Conservation (phyloP, 2,888 invertebrate species). For the Melangyna quadrimaculata region DNA sequence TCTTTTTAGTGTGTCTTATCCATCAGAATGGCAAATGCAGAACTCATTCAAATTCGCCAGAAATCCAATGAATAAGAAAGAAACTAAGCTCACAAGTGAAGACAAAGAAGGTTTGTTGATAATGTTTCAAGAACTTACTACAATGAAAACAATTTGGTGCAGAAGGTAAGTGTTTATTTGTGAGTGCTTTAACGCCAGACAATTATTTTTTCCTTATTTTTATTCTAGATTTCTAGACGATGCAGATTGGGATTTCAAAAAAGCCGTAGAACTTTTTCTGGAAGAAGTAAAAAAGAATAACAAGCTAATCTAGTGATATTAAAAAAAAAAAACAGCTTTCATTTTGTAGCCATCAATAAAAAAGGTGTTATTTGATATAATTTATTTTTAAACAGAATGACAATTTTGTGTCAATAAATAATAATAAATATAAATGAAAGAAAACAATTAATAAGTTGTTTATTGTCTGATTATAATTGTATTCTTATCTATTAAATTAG, state of each 20-base stretch:
- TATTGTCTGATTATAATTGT: not conserved
- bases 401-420: conserved; percentile 10
- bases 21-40: conserved; percentile 73
- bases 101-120: conserved; percentile 76
- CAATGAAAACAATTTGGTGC: conserved; percentile 77
- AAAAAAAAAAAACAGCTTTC: not conserved
- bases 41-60: conserved; percentile 75
- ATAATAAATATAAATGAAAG: conserved; percentile 3
- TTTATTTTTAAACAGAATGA: not conserved
- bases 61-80: conserved; percentile 43
- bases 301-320: conserved; percentile 62
- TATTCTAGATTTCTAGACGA: conserved; percentile 75
- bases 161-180: conserved; percentile 26
- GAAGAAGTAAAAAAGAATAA: conserved; percentile 72
- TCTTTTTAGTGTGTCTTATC: conserved; percentile 75
- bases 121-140: conserved; percentile 76
- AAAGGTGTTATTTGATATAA: not conserved
- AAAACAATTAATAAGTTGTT: conserved; percentile 22
- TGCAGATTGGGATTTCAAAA: conserved; percentile 76
- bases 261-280: conserved; percentile 74
- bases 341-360: not conserved
- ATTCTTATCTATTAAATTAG: conserved; percentile 30
- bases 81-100: conserved; percentile 69
- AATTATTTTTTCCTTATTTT: not conserved
- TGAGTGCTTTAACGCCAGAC: not conserved